Evolutionary conservation across 2,113 vertebrate genomes (phyloP).

Genomic region (Neoarius graeffei): DNA sequence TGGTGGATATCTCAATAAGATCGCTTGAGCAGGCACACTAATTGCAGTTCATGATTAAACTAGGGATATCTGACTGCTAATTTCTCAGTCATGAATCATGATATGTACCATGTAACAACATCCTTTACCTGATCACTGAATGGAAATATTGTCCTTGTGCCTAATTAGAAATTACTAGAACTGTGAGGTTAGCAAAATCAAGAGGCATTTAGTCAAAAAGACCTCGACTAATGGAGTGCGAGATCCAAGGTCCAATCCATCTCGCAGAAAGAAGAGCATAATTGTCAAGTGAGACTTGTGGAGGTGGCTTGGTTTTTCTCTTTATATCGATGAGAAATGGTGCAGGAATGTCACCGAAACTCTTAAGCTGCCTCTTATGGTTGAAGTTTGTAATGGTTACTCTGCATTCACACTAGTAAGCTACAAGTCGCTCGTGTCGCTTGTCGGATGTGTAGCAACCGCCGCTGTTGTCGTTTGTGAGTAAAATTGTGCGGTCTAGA

Average conservation of each 20-base stretch:
- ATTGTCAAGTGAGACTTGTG: not conserved
- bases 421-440: not conserved
- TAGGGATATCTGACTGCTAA: constrained; percentile 15
- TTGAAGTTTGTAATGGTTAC: not conserved
- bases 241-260: not conserved
- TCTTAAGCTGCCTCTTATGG: not conserved
- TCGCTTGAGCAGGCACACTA: constrained; percentile 6
- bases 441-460: not conserved
- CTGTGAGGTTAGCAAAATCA: not conserved
- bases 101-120: not conserved
- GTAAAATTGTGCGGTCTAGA: not conserved
- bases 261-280: not conserved
- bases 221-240: not conserved
- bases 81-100: constrained; percentile 20
- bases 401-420: not conserved
- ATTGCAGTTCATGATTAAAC: constrained; percentile 28
- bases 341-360: not conserved
- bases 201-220: not conserved
- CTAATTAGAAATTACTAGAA: constrained; percentile 21
- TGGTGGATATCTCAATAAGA: constrained; percentile 2
- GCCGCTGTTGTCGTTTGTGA: not conserved
- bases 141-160: constrained; percentile 7
- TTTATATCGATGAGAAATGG: not conserved
- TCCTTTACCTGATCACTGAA: not conserved
- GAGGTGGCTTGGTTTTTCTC: not conserved